Conservation (phyloP, 1,140 invertebrate species). For the Chymomyza costata region DNA sequence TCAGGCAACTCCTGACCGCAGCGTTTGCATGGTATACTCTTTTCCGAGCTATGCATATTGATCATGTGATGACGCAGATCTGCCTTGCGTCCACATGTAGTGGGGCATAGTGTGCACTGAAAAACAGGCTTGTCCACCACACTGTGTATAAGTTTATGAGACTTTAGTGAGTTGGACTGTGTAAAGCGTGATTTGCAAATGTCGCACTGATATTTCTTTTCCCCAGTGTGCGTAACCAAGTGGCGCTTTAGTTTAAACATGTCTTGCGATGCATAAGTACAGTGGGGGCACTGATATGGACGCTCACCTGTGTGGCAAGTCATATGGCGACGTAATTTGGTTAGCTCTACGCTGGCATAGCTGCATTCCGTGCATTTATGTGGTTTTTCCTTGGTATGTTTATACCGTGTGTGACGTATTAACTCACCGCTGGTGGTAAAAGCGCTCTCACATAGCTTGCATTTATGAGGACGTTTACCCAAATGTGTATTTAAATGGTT, state of each 20-base stretch:
- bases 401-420: conserved; percentile 92
- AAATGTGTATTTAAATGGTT: conserved; percentile 98
- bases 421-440: conserved; percentile 98
- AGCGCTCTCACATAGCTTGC: conserved; percentile 93
- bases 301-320: conserved; percentile 90
- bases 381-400: conserved; percentile 96
- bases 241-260: conserved; percentile 98
- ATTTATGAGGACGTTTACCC: conserved; percentile 94
- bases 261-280: conserved; percentile 97
- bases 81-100: conserved; percentile 97
- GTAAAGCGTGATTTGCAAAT: conserved; percentile 94
- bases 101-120: conserved; percentile 95
- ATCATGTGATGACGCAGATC: conserved; percentile 97
- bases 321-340: conserved; percentile 94
- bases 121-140: conserved; percentile 95
- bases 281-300: conserved; percentile 91
- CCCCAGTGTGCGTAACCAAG: conserved; percentile 95
- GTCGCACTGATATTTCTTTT: conserved; percentile 89
- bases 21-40: conserved; percentile 92
- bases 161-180: conserved; percentile 96
- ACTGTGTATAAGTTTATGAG: conserved; percentile 95
- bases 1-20: conserved; percentile 96
- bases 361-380: conserved; percentile 96
- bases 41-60: conserved; percentile 95
- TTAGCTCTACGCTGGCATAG: conserved; percentile 95